phyloP scores from a whole-genome alignment of 2,888 invertebrate genomes.

The Drosophila meridionalis region DNA sequence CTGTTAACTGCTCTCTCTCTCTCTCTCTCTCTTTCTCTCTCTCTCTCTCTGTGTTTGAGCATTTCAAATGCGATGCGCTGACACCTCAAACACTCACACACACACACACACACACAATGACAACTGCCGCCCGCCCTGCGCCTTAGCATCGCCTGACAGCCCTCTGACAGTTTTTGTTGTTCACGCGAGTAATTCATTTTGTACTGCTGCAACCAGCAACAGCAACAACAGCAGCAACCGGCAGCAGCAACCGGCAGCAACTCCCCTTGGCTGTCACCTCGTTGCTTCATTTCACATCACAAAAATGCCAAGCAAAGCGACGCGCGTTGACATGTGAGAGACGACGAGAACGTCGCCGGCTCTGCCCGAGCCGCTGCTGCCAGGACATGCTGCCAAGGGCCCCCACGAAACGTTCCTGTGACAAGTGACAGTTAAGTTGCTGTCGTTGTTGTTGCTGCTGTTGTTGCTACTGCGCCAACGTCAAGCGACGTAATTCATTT shows the following conservation, averaged over 20 bases:
- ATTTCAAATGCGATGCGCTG: slow-evolving; percentile 80
- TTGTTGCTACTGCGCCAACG: slow-evolving; percentile 50
- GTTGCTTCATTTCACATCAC: slow-evolving; percentile 81
- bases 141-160: slow-evolving; percentile 81
- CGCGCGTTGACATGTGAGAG: slow-evolving; percentile 84
- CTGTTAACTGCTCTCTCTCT: slow-evolving; percentile 70
- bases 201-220: slow-evolving; percentile 59
- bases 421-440: slow-evolving; percentile 84
- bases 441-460: slow-evolving; percentile 49
- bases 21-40: slow-evolving; percentile 11
- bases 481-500: slow-evolving; percentile 75
- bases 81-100: slow-evolving; percentile 73
- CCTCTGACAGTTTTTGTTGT: slow-evolving; percentile 84
- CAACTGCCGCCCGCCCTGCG: slow-evolving; percentile 36
- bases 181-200: slow-evolving; percentile 85
- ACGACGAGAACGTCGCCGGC: slow-evolving; percentile 51
- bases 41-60: slow-evolving; percentile 43
- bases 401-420: slow-evolving; percentile 75
- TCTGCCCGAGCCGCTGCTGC: slow-evolving; percentile 22
- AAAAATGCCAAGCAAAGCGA: slow-evolving; percentile 81
- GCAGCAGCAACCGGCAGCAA: slow-evolving; percentile 42
- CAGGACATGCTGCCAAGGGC: slow-evolving; percentile 68
- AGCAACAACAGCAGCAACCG: slow-evolving; percentile 18
- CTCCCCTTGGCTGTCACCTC: slow-evolving; percentile 81
- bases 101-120: slow-evolving; percentile 35